A percentile compares a stretch with the other conserved stretches of the same genome.
phyloP scores from a whole-genome alignment of 92 coral and sea anemone genomes.

The Montipora capitata region DNA sequence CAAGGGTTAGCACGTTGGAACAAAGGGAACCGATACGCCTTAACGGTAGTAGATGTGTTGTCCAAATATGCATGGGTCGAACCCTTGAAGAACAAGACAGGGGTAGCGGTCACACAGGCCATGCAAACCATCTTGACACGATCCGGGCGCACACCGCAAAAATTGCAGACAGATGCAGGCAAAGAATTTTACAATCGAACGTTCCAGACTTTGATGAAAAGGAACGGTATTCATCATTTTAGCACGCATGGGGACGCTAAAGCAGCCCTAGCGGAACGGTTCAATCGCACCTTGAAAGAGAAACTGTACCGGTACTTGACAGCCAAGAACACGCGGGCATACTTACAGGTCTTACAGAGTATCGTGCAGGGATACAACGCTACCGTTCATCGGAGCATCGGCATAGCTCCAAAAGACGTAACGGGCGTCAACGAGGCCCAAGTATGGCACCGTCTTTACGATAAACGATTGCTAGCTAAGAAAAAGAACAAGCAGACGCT shows the following conservation, averaged over 20 bases:
- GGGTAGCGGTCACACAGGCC: constrained; percentile 1
- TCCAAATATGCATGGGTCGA: constrained; percentile 71
- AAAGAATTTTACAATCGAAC: constrained; percentile 56
- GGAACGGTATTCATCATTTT: constrained; percentile 54
- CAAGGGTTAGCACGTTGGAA: not conserved
- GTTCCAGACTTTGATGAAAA: not conserved
- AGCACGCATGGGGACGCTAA: constrained; percentile 59
- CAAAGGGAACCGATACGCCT: not conserved
- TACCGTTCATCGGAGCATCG: constrained; percentile 38
- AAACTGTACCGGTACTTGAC: constrained; percentile 71
- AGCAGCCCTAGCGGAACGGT: constrained; percentile 56
- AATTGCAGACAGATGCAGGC: constrained; percentile 61
- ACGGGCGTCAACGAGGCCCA: constrained; percentile 10
- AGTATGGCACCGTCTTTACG: constrained; percentile 56
- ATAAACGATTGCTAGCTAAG: not conserved
- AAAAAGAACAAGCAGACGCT: not conserved
- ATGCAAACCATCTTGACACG: not conserved
- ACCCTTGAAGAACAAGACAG: constrained; percentile 60
- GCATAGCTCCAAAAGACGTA: constrained; percentile 41
- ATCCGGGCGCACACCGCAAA: constrained; percentile 4
- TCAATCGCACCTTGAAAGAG: constrained; percentile 54
- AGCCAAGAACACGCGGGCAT: constrained; percentile 18
- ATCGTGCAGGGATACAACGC: constrained; percentile 55
- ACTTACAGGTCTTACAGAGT: constrained; percentile 31
- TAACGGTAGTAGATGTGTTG: constrained; percentile 46